phyloP scores from a whole-genome alignment of 2,888 invertebrate species.

The Ophonus ardosiacus region DNA sequence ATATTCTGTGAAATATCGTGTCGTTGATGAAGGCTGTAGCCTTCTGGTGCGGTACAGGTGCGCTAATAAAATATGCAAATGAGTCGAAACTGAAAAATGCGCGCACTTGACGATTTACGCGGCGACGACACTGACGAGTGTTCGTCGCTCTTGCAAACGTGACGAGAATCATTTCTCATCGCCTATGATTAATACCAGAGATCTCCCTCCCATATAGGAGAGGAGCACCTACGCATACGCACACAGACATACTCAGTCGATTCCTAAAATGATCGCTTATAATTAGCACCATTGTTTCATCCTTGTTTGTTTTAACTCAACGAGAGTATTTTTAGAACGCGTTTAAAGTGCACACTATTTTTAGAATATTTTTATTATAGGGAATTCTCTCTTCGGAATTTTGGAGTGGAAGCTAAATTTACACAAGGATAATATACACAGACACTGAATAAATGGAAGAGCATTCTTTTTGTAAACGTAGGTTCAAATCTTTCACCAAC shows the following conservation, averaged over 20 bases:
- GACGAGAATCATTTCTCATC: not conserved
- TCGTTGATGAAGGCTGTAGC: not conserved
- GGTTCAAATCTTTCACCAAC: too few species aligned
- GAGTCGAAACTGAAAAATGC: not conserved
- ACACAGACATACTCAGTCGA: not conserved
- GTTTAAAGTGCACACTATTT: constrained; percentile 8
- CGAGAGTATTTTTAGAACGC: constrained; percentile 7
- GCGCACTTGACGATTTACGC: not conserved
- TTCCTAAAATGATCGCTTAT: constrained; percentile 34
- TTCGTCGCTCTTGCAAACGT: not conserved
- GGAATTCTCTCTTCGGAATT: not conserved
- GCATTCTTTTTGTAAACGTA: too few species aligned
- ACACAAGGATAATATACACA: not conserved
- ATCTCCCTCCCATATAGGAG: too few species aligned
- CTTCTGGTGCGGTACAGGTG: not conserved
- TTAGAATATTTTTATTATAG: not conserved
- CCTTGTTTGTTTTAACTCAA: not conserved
- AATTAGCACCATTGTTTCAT: constrained; percentile 35
- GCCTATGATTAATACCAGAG: not conserved
- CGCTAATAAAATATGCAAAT: not conserved
- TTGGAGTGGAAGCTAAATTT: not conserved
- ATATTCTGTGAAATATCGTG: not conserved
- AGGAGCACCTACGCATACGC: not conserved
- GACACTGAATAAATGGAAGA: too few species aligned
- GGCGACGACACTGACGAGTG: not conserved